Percentiles rank a stretch among this genome's conserved stretches.
Evolutionary conservation across 2,888 invertebrate genomes (phyloP).

Genomic region (Drosophila meridionalis): DNA sequence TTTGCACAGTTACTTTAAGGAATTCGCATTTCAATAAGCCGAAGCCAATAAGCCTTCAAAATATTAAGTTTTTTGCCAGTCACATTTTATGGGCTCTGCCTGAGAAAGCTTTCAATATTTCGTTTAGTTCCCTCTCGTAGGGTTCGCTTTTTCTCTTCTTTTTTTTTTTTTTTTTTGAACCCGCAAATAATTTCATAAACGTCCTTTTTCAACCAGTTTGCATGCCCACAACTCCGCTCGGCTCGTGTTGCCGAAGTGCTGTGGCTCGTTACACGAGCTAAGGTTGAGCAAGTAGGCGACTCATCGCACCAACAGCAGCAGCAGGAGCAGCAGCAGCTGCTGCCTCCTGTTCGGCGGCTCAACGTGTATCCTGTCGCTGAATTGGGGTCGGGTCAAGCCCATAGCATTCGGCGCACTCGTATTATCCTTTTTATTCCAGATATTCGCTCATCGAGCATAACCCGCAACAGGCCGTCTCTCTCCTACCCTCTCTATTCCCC

Average conservation of each 20-base stretch:
- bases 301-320: conserved; percentile 29
- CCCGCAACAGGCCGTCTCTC: background rate
- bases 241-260: conserved; percentile 46
- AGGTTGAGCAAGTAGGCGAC: background rate
- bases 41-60: conserved; percentile 40
- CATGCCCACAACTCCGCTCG: conserved; percentile 40
- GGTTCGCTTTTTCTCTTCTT: background rate
- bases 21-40: conserved; percentile 57
- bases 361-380: conserved; percentile 26
- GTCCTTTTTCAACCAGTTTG: conserved; percentile 59
- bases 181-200: conserved; percentile 65
- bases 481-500: background rate
- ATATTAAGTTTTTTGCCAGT: background rate
- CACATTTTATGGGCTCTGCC: conserved; percentile 25
- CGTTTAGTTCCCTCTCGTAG: background rate
- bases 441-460: conserved; percentile 23
- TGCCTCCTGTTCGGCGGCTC: conserved; percentile 61
- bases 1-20: conserved; percentile 33
- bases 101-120: conserved; percentile 38
- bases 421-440: conserved; percentile 76
- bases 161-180: conserved; percentile 15
- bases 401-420: conserved; percentile 47
- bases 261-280: conserved; percentile 27
- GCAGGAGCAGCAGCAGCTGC: conserved; percentile 45
- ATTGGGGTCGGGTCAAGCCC: conserved; percentile 73